Percentiles rank a stretch among this genome's conserved stretches.
Conservation (phyloP, 1,140 invertebrate genomes). For the Palaemon carinicauda region DNA sequence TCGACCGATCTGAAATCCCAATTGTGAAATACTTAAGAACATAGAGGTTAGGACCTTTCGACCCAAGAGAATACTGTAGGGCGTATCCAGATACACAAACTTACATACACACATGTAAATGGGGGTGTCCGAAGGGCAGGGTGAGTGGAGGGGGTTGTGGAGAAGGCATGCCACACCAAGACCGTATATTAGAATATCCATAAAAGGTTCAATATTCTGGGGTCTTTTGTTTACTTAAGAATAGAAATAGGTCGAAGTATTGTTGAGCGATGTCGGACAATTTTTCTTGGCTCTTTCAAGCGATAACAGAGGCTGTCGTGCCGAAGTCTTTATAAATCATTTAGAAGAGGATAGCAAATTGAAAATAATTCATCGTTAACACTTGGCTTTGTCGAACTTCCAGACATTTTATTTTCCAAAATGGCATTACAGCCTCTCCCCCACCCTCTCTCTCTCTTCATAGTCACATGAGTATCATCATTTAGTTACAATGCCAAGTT, state of each 20-base stretch:
- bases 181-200: conserved; percentile 12
- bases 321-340: not conserved
- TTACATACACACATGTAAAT: not conserved
- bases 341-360: not conserved
- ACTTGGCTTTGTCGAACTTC: too few species aligned
- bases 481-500: too few species aligned
- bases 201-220: conserved; percentile 16
- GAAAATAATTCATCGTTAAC: not conserved
- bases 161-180: not conserved
- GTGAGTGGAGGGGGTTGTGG: not conserved
- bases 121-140: not conserved
- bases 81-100: not conserved
- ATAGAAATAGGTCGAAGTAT: conserved; percentile 21
- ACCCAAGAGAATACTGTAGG: not conserved
- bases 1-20: too few species aligned
- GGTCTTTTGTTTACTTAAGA: conserved; percentile 19
- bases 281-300: not conserved
- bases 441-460: too few species aligned
- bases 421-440: too few species aligned
- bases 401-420: too few species aligned
- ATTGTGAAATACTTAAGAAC: too few species aligned
- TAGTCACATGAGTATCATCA: too few species aligned
- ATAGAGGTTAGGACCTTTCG: not conserved
- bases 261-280: not conserved
- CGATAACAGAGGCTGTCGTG: not conserved